Evolutionary conservation across 2,113 vertebrate genomes (phyloP), one percentile per base, ranked within the genome.

Genomic region (Ptilorrhoa leucosticta): DNA sequence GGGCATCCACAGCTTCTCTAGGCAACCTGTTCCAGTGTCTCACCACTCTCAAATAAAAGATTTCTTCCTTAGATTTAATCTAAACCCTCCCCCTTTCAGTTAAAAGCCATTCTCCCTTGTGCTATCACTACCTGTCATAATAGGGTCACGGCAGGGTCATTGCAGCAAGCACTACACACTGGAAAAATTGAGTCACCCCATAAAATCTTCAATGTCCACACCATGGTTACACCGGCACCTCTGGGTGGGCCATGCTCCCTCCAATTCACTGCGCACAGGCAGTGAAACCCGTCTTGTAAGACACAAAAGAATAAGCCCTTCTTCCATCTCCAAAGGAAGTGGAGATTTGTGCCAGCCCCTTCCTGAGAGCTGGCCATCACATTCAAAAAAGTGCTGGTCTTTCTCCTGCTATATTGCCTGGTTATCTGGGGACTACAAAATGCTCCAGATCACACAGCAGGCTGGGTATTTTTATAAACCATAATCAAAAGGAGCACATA

Each of bases 221-320:
- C 19, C 1, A 0, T 10, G 47, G 64, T 51, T 48, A 54, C n/a
- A 11, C 13, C 0, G 1, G 28, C 26, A 92, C 3, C 10, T 44
- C 54, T 23, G 18, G 13, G 28, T 58, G 9, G 20, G n/a, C 18
- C 35, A 15, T 31, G 19, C 4, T 86, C 40, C 57, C 69, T 10
- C 0, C 39, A 60, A 5, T 18, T 88, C 66, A 24, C n/a, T n/a
- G 11, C 20, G 18, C 51, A 66, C 51, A 51, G 54, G 16, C 39
- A 51, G 19, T 16, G 64, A 82, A 54, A 45, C 0, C 6, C 6
- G 31, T 24, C 15, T 3, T 1, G 1, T 10, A 20, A 45, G 27
- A 30, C 11, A 57, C 9, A 20, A 31, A 17, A 45, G 37, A 77
- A 48, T 37, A 10, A 80, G 19, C n/a, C 31, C 10, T 73, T 61